phyloP scores from a whole-genome alignment of 2,113 vertebrate genomes.

The Notothenia rossii region DNA sequence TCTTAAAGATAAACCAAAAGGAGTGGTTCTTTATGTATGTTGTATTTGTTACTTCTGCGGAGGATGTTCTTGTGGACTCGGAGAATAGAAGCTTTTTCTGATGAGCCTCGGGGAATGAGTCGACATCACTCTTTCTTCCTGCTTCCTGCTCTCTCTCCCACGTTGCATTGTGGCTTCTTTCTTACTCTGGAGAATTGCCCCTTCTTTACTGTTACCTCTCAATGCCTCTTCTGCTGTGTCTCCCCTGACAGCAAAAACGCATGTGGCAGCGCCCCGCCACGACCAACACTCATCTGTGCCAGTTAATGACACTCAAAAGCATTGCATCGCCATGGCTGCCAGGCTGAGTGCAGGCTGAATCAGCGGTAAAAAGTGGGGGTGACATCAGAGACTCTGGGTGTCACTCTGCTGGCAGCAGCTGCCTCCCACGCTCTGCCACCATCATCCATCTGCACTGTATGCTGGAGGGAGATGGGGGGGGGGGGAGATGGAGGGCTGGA shows the following conservation, averaged over 20 bases:
- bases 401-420: conserved; percentile 53
- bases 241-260: conserved; percentile 16
- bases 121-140: conserved; percentile 36
- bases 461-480: neutral
- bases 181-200: conserved; percentile 35
- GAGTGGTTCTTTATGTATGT: conserved; percentile 36
- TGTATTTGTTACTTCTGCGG: conserved; percentile 39
- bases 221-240: neutral
- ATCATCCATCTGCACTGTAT: conserved; percentile 34
- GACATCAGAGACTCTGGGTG: conserved; percentile 61
- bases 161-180: conserved; percentile 36
- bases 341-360: conserved; percentile 56
- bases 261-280: conserved; percentile 38
- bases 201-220: conserved; percentile 5
- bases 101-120: conserved; percentile 61
- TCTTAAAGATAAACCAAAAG: conserved; percentile 21
- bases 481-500: neutral
- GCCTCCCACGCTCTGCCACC: conserved; percentile 60
- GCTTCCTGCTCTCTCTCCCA: conserved; percentile 45
- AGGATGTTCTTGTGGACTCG: conserved; percentile 47
- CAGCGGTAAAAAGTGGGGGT: conserved; percentile 65
- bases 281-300: conserved; percentile 41
- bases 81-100: conserved; percentile 53
- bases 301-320: conserved; percentile 59
- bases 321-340: conserved; percentile 39